Conservation (phyloP, 2,113 vertebrate genomes). For the Erythrolamprus reginae region DNA sequence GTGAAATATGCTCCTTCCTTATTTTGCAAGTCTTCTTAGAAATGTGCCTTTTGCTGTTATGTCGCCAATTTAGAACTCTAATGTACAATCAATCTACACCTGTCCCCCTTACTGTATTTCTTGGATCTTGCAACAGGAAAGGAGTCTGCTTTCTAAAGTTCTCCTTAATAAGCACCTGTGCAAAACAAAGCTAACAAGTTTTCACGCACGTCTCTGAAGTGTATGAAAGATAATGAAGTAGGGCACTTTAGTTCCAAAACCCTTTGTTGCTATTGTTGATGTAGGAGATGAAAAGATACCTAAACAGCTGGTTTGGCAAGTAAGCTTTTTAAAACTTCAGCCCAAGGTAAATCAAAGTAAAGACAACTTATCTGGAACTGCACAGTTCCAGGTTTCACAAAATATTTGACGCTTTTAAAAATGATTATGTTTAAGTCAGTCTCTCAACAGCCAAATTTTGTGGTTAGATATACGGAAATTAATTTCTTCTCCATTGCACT, state of each 20-base stretch:
- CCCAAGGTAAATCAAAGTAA: neutral
- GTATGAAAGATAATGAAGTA: fast-evolving
- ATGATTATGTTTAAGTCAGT: neutral
- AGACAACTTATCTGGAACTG: neutral
- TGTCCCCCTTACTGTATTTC: fast-evolving
- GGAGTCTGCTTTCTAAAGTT: neutral
- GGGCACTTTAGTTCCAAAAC: neutral
- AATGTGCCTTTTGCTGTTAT: neutral
- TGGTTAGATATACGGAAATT: neutral
- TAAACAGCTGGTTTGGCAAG: neutral
- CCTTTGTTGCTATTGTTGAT: neutral
- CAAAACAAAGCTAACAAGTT: neutral
- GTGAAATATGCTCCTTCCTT: neutral
- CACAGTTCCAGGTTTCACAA: neutral
- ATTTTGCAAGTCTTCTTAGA: neutral
- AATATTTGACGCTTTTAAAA: neutral
- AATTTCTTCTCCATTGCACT: neutral
- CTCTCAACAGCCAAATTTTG: neutral
- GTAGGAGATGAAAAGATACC: neutral
- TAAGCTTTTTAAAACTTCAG: neutral
- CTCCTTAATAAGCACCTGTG: fast-evolving
- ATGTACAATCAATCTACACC: neutral
- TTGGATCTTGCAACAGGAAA: neutral
- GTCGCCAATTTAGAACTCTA: neutral
- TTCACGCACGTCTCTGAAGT: fast-evolving